Base-by-base conservation (phyloP, 2,113 vertebrate genomes). In the Syrrhaptes paradoxus region DNA sequence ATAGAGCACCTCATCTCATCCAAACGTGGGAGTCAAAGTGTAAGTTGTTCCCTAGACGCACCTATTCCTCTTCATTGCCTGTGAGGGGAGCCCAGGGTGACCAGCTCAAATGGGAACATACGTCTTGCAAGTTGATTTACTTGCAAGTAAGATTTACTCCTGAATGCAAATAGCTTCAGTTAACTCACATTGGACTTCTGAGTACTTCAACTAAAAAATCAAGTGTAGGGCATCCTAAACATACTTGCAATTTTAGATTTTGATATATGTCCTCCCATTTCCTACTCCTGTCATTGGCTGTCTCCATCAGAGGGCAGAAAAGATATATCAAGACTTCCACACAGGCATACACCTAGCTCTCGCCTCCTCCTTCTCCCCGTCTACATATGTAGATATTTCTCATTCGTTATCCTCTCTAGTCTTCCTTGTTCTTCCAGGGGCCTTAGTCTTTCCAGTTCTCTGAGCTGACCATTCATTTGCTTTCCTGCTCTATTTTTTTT, bases 281-380 rank as follows among this genome's bases (percentile, higher is more conserved):
- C 14, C 13, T 11, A 36, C 3, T 75, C 14, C 19, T 79, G 25
- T 22, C 17, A 15, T 10, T 49, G 13, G 48, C 13, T 22, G 3
- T n/a, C 25, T 79, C 11, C 11, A 36, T 19, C 6, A 58, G 28
- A 82, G 57, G 76, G 20, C 6, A 55, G 52, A 79, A 46, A 55
- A 67, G 13, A n/a, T 25, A n/a, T 0, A 75, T 28, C 5, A 62
- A 41, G 41, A 32, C 7, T 54, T 65, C 29, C 14, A 38, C 13
- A 36, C 2, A 72, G 19, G 8, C 11, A 25, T 24, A 71, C 10
- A 45, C 9, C 0, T 58, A 3, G 1, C 25, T 74, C 18, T 74
- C 1, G 0, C 5, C 14, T 49, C 10, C 9, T 66, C 4, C 31
- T 93, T 63, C 34, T 78, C 4, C 14, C 31, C 7, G 5, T n/a